Evolutionary conservation across 2,888 invertebrate genomes (phyloP), one percentile per base, ranked within the genome.

Genomic region (Oxytorus armatus): DNA sequence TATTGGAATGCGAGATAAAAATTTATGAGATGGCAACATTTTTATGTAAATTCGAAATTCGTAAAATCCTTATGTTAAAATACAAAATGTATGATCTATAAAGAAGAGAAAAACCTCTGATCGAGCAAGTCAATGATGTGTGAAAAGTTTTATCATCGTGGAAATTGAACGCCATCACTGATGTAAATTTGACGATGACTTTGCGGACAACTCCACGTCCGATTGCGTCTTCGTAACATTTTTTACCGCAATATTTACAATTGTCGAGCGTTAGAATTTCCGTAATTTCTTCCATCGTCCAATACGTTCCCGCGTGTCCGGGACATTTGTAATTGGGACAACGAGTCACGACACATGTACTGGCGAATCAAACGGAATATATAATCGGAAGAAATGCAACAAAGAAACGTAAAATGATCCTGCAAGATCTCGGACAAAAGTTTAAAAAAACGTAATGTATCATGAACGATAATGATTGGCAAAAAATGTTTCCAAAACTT

Each of bases 271-370:
- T 61, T 10, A 18, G 25, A 10, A 11, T n/a, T 1, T 10, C 11
- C 3, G 5, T 36, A 0, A 68, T 8, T 44, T 74, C 68, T 36
- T 63, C 68, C 47, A 44, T 55, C 14, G 70, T 53, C 21, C 18
- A 14, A 8, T 59, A 72, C 16, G 7, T 51, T 51, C 76, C 79
- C 0, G 66, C 39, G 42, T 72, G 14, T 5, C 75, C 75, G 18
- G 59, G 18, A 65, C 79, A 79, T 14, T 44, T 66, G n/a, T 10
- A 23, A 76, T 76, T 66, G 7, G 79, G 44, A 47, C 79, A 79
- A 8, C 72, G 79, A 33, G 16, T 33, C 16, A 79, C 11, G 4
- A 63, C 23, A 39, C 72, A 76, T 21, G 70, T 72, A 2, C 79
- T 79, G 18, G n/a, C 3, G 8, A 63, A 39, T 10, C 36, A 66